Evolutionary conservation across 2,113 vertebrate species (phyloP).

Genomic region (Taurulus bubalis): DNA sequence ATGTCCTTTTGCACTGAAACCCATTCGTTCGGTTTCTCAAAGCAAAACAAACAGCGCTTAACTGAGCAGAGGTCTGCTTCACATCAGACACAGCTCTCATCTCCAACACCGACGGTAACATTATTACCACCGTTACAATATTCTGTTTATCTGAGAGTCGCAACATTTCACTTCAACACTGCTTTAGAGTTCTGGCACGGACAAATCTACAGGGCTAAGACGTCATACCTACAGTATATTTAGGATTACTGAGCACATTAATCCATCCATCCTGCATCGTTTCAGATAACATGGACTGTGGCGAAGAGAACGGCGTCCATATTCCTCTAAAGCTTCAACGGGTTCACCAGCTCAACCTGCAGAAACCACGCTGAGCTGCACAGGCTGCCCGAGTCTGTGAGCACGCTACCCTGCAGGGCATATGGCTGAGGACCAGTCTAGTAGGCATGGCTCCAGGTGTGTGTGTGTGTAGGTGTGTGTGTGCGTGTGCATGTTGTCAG

Average conservation of each 20-base stretch:
- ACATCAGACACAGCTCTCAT: constrained; percentile 23
- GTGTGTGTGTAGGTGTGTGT: not conserved
- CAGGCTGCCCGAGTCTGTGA: constrained; percentile 34
- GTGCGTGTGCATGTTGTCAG: not conserved
- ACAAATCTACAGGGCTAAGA: not conserved
- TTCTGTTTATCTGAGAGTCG: constrained; percentile 17
- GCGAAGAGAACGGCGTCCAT: constrained; percentile 22
- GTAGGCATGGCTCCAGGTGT: constrained; percentile 53
- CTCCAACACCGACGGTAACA: constrained; percentile 35
- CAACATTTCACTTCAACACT: constrained; percentile 10
- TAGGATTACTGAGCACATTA: constrained; percentile 14
- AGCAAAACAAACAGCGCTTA: constrained; percentile 22
- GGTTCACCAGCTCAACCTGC: constrained; percentile 37
- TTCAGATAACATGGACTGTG: constrained; percentile 14
- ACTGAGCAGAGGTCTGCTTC: constrained; percentile 19
- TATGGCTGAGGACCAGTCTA: constrained; percentile 33
- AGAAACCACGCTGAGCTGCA: constrained; percentile 39
- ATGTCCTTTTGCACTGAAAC: not conserved
- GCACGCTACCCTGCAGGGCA: constrained; percentile 22
- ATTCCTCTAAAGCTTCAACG: constrained; percentile 23
- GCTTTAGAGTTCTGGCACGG: not conserved
- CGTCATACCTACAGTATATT: not conserved
- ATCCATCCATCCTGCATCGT: constrained; percentile 34
- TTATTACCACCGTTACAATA: constrained; percentile 1
- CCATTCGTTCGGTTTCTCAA: constrained; percentile 2